Base-by-base conservation (phyloP, 2,113 vertebrate genomes). In the Rutilus rutilus region DNA sequence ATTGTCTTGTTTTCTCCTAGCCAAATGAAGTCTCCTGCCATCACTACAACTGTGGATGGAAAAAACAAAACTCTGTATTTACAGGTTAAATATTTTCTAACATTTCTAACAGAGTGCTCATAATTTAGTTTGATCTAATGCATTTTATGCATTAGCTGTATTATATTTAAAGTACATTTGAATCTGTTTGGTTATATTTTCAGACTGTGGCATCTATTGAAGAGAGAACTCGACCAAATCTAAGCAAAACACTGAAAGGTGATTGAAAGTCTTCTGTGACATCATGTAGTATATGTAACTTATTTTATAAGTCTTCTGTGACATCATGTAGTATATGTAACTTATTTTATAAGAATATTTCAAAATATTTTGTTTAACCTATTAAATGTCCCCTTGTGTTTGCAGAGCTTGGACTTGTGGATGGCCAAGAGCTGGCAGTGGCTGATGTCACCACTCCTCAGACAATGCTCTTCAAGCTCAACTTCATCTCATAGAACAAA, bases 61-160 rank as follows among this genome's bases (percentile, higher is more conserved):
- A 97, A 96, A 90, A 97, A 98, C 92, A 98, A 97, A 93, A 99
- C 98, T 42, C 96, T 99, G 86, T 99, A 99, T 92, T 94, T 99
- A 94, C 97, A 98, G 96, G 97, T 98, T 93, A 95, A 80, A 54
- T 17, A 21, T 23, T 50, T 82, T 60, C 57, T 19, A 78, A 59
- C 27, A 78, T 87, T 78, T 52, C n/a, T 30, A 42, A 42, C 19
- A 23, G 33, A 71, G 2, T 12, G 11, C 84, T 73, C 2, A 85
- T 76, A 76, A 57, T 76, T 75, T 27, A 15, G 42, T 25, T 73
- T 0, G 21, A 23, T 82, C 1, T 60, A 3, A 33, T 71, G 19
- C 4, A 12, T 42, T 23, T 42, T 74, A 60, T 64, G 39, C 11
- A 50, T 27, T 39, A 77, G n/a, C 62, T 39, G 2, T 50, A 57